These are phyloP conservation scores for Mellivora capensis DNA, from an alignment of 2,113 vertebrate genomes.

Conservation along the genomic window DNA sequence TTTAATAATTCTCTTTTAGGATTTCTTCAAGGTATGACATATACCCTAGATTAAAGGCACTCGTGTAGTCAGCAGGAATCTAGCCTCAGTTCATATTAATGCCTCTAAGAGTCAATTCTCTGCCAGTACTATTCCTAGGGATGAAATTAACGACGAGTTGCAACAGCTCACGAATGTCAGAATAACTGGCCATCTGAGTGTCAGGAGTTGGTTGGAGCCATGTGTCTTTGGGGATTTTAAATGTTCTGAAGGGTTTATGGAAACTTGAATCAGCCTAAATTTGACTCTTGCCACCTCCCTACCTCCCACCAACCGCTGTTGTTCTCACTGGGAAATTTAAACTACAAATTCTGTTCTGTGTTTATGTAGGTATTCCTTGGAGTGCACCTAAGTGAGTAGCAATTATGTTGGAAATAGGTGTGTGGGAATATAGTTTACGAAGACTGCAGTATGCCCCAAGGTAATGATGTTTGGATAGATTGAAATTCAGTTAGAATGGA, in stretches of 20 bases:
- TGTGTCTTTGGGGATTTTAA: slow-evolving; percentile 10
- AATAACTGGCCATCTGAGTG: background rate
- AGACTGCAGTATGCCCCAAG: background rate
- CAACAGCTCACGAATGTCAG: background rate
- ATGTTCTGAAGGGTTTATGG: background rate
- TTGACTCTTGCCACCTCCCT: background rate
- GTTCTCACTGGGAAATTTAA: slow-evolving; percentile 40
- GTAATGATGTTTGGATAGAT: background rate
- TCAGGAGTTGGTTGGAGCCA: background rate
- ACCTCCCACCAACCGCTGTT: background rate
- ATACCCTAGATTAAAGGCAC: slow-evolving; percentile 60
- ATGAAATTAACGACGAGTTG: slow-evolving; percentile 47
- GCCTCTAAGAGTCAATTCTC: slow-evolving; percentile 26
- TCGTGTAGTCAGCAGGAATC: slow-evolving; percentile 52
- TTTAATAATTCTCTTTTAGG: slow-evolving; percentile 74
- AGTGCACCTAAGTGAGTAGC: background rate
- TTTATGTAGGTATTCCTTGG: background rate
- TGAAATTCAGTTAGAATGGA: background rate
- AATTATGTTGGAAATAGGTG: background rate
- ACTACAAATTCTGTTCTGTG: background rate
- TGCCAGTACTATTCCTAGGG: background rate
- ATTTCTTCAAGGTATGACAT: slow-evolving; percentile 64
- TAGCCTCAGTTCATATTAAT: slow-evolving; percentile 57
- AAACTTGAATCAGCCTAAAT: background rate
- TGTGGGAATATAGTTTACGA: background rate